Percentiles rank a stretch among this genome's conserved stretches.
Evolutionary conservation across 2,113 vertebrate species (phyloP).

Genomic region (Scalopus aquaticus): DNA sequence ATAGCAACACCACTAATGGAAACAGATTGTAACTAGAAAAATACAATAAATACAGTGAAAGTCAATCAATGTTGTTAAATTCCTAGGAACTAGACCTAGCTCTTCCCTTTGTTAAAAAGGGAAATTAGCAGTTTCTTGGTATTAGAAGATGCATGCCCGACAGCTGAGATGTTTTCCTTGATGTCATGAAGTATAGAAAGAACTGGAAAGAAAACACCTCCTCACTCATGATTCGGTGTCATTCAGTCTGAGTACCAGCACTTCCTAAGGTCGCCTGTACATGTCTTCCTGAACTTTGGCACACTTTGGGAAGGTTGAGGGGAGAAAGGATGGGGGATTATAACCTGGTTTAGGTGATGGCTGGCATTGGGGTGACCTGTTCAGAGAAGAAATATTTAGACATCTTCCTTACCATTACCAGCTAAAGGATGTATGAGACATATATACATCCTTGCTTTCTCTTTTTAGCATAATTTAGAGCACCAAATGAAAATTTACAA

Average conservation of each 20-base stretch:
- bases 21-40: neutral
- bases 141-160: neutral
- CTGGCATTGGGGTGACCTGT: neutral
- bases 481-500: neutral
- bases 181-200: neutral
- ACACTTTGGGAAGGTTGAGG: neutral
- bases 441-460: neutral
- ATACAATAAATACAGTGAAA: neutral
- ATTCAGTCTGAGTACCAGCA: accelerated
- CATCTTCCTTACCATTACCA: neutral
- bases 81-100: neutral
- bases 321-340: neutral
- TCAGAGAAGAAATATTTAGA: neutral
- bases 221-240: neutral
- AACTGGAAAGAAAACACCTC: neutral
- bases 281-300: neutral
- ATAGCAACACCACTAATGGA: neutral
- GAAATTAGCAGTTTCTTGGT: neutral
- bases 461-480: neutral
- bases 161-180: neutral
- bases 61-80: neutral
- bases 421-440: neutral
- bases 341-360: neutral
- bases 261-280: neutral
- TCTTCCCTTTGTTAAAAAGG: neutral